phyloP scores from a whole-genome alignment of 1,140 invertebrate species.

The Onthophagus taurus region DNA sequence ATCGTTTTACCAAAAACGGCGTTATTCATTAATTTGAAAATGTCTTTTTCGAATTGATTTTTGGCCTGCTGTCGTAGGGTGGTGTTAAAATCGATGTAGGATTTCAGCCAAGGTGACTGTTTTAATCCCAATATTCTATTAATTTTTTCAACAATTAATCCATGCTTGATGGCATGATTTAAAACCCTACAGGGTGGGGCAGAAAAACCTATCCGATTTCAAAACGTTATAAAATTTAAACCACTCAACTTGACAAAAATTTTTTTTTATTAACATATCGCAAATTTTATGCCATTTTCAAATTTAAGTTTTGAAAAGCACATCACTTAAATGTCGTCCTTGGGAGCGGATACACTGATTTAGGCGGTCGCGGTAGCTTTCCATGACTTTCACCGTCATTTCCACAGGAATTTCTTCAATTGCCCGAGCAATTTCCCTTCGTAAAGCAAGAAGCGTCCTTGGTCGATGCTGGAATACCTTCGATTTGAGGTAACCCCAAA shows the following conservation, averaged over 20 bases:
- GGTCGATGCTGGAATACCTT: not conserved
- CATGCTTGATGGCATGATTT: constrained; percentile 27
- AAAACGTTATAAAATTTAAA: constrained; percentile 7
- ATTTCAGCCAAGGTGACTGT: constrained; percentile 33
- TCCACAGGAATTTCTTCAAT: not conserved
- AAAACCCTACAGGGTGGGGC: constrained; percentile 18
- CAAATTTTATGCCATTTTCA: constrained; percentile 6
- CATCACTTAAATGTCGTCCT: not conserved
- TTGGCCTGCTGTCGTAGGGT: constrained; percentile 24
- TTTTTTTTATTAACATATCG: constrained; percentile 6
- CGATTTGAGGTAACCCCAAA: constrained; percentile 3
- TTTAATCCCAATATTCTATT: constrained; percentile 34
- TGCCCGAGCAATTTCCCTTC: constrained; percentile 1
- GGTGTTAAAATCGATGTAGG: constrained; percentile 37
- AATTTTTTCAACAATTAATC: constrained; percentile 32
- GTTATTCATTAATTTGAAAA: constrained; percentile 42
- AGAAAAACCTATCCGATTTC: constrained; percentile 9
- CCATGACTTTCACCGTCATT: not conserved
- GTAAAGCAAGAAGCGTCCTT: not conserved
- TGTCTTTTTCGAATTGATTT: constrained; percentile 39
- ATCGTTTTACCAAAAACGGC: constrained; percentile 40
- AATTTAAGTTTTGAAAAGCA: constrained; percentile 4
- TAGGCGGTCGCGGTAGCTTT: not conserved
- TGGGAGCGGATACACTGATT: not conserved
- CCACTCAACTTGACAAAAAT: constrained; percentile 6